Evolutionary conservation across 2,113 vertebrate genomes (phyloP), one percentile per base, ranked within the genome.

Genomic region (Peromyscus californicus): DNA sequence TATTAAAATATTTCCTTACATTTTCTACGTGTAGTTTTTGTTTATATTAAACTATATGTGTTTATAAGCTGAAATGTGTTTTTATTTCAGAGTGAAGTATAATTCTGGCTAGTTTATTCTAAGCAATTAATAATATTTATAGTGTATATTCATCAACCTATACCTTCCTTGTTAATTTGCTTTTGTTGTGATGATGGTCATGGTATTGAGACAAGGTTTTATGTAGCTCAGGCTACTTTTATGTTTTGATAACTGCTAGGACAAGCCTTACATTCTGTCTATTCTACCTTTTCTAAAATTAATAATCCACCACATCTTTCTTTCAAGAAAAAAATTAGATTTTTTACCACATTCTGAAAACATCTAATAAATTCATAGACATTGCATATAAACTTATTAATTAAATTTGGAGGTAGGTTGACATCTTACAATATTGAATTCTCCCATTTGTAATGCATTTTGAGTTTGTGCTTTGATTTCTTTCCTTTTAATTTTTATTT

Each of bases 21-120:
- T 75, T 31, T 88, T 89, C 13, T 2, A 63, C 48, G 42, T 92
- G 31, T 11, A 29, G 1, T 16, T 74, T 95, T 63, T 54, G 12
- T 51, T 82, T 74, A 88, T 42, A 87, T 10, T 82, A 39, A 87
- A 91, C 69, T 87, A 59, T 91, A 19, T 91, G n/a, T n/a, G n/a
- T n/a, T n/a, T n/a, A n/a, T n/a, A n/a, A n/a, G n/a, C 24, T 63
- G 17, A 88, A 88, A 88, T 54, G 0, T 88, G 80, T 85, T 91
- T 15, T 36, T 80, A 82, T 89, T 82, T 89, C 57, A n/a, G 3
- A 45, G 29, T 42, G 15, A 89, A 92, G n/a, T n/a, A 65, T 19
- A 12, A n/a, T 29, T 84, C 59, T 63, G n/a, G 42, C 5, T 67
- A n/a, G 82, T 48, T 89, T 67, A 89, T 93, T 93, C 45, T 42